Evolutionary conservation across 2,888 invertebrate species (phyloP).

Genomic region (Metalampra italica): DNA sequence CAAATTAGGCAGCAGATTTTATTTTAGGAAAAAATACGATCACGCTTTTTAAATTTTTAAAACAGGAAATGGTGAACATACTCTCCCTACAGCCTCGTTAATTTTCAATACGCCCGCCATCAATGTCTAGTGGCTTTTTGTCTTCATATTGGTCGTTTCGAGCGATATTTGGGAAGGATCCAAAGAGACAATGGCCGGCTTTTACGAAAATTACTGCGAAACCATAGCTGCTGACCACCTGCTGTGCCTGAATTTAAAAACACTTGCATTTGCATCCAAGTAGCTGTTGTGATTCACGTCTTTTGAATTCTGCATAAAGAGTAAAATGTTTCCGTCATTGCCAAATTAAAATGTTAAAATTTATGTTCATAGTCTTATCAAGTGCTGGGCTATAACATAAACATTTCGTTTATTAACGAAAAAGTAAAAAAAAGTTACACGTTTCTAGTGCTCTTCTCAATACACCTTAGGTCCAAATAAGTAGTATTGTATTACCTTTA

Average conservation of each 20-base stretch:
- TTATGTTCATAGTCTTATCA: no score
- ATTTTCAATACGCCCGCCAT: slow-evolving; percentile 39
- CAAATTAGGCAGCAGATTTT: slow-evolving; percentile 5
- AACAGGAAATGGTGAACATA: not conserved
- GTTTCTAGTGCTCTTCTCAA: not conserved
- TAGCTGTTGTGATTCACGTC: not conserved
- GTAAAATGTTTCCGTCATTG: not conserved
- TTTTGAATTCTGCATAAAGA: not conserved
- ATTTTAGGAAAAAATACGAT: not conserved
- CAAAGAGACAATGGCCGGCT: slow-evolving; percentile 59
- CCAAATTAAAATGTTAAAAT: not conserved
- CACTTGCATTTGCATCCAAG: slow-evolving; percentile 1
- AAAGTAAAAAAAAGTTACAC: no score
- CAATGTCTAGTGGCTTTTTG: slow-evolving; percentile 48
- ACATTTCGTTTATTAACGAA: no score
- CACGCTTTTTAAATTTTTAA: not conserved
- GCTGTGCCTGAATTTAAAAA: slow-evolving; percentile 14
- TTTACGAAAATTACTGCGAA: slow-evolving; percentile 53
- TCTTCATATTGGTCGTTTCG: slow-evolving; percentile 41
- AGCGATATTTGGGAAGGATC: slow-evolving; percentile 48
- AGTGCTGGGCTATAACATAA: no score
- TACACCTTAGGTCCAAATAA: no score
- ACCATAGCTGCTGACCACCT: slow-evolving; percentile 21
- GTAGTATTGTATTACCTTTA: not conserved
- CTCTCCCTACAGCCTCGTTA: slow-evolving; percentile 16